Percentiles rank a stretch among this genome's conserved stretches.
phyloP scores from a whole-genome alignment of 1,140 invertebrate species.

The Theocolax elegans region DNA sequence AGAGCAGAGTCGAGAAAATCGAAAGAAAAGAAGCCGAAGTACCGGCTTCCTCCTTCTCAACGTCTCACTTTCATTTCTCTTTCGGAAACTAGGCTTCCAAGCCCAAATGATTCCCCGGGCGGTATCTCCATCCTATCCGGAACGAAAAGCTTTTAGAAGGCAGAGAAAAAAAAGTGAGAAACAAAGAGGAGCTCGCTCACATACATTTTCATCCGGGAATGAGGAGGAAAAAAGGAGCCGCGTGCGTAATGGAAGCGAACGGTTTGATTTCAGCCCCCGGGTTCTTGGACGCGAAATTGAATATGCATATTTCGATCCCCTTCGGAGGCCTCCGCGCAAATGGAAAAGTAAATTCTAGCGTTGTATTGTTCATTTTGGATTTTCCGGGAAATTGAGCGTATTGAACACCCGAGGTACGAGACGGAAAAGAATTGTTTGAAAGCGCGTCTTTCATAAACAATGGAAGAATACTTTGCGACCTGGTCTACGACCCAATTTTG shows the following conservation, averaged over 20 bases:
- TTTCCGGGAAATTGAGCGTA: constrained; percentile 1
- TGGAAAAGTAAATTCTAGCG: constrained; percentile 18
- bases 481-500: not conserved
- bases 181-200: not conserved
- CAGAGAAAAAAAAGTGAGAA: not conserved
- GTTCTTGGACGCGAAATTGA: constrained; percentile 23
- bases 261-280: constrained; percentile 28
- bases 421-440: not conserved
- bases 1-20: too few relatives aligned
- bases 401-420: not conserved
- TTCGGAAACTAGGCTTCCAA: not conserved
- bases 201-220: constrained; percentile 1
- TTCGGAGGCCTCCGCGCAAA: not conserved
- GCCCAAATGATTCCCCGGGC: not conserved
- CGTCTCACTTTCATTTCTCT: not conserved
- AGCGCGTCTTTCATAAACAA: constrained; percentile 2
- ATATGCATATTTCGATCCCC: constrained; percentile 31
- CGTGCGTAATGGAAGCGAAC: not conserved
- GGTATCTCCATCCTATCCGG: not conserved
- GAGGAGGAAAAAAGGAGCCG: not conserved
- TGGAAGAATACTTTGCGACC: not conserved
- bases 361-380: constrained; percentile 27
- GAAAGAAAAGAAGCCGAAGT: not conserved
- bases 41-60: not conserved
- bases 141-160: constrained; percentile 13